These are phyloP conservation scores for Allolobophora icterica DNA, from an alignment of 2,888 invertebrate species.

Conservation along the genomic window DNA sequence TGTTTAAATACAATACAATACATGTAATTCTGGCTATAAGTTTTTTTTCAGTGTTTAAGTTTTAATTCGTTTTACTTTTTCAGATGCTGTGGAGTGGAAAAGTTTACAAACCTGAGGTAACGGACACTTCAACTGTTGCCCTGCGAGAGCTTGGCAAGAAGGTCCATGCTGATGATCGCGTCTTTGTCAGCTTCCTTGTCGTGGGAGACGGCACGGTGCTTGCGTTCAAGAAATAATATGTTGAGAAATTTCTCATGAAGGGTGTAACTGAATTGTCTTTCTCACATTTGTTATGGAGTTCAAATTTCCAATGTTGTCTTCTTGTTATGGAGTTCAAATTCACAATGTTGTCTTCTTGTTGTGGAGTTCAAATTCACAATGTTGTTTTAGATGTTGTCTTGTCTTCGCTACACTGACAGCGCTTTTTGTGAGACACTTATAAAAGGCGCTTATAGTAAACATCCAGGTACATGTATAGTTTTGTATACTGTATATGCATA, in stretches of 20 bases:
- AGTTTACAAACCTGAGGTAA: conserved; percentile 30
- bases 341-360: not conserved
- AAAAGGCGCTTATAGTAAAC: too few species aligned
- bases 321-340: not conserved
- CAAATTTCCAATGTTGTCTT: not conserved
- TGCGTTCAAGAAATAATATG: conserved; percentile 40
- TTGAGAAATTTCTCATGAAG: not conserved
- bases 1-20: too few species aligned
- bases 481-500: too few species aligned
- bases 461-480: too few species aligned
- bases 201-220: conserved; percentile 43
- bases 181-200: conserved; percentile 40
- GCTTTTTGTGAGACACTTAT: too few species aligned
- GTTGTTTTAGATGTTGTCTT: not conserved
- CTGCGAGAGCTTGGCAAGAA: conserved; percentile 38
- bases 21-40: too few species aligned
- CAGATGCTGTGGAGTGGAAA: conserved; percentile 44
- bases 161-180: conserved; percentile 41
- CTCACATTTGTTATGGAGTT: not conserved
- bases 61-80: not conserved
- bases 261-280: not conserved
- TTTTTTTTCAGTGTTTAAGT: too few species aligned
- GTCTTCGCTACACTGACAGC: not conserved
- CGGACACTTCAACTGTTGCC: conserved; percentile 31
- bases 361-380: not conserved